Base-by-base conservation (phyloP, 2,113 vertebrate species). In the Eptesicus fuscus region DNA sequence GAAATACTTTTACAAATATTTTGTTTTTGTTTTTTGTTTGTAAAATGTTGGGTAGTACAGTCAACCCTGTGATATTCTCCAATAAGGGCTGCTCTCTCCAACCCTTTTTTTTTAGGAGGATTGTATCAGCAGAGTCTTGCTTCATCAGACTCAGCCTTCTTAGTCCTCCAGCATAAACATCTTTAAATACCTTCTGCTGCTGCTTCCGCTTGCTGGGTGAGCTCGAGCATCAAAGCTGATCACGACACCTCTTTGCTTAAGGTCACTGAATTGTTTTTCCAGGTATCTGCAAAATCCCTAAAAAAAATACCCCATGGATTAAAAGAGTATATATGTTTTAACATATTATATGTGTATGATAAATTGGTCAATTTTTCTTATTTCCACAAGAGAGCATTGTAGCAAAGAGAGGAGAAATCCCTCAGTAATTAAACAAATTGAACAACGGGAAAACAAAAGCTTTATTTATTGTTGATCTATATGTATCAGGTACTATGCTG, bases 251-350 rank as follows among this genome's bases (percentile, higher is more conserved):
- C 98, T 98, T 84, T 99, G 98, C 97, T 99, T 99, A 32, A 99
- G 98, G 96, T 99, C 98, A 90, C 93, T 92, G 96, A 99, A 99
- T 79, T 98, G 98, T 91, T 98, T 98, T 97, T 99, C 99, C 89
- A 99, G 98, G 94, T 99, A 99, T 40, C 97, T 97, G 97, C 99
- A 99, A 97, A 99, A 99, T 65, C 99, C 99, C 99, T 99, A 71
- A 79, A 49, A 59, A 59, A 59, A 59, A 59, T 9, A 59, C 7
- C 59, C 88, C 83, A 35, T 1, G 51, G 25, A 56, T 92, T 93
- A 74, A 61, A 65, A 86, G 25, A 84, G 23, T 7, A 35, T 61
- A 30, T n/a, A 28, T 9, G 3, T 8, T 77, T 42, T 42, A 90
- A 88, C 37, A 95, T 23, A 56, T 59, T 30, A 56, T 56, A 49